Evolutionary conservation across 1,140 invertebrate genomes (phyloP).

Genomic region (Apis laboriosa): DNA sequence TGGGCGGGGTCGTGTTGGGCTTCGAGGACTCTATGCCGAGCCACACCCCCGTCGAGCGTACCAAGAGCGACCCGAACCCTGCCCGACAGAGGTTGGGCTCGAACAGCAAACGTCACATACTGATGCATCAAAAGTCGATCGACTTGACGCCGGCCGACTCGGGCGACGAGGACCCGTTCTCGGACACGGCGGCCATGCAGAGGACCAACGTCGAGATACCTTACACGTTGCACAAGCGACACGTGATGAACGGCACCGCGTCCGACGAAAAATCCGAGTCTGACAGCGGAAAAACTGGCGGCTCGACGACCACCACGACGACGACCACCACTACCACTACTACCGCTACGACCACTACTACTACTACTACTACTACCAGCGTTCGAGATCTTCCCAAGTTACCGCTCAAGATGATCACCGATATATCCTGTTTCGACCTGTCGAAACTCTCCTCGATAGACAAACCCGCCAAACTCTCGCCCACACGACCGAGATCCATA

Average conservation of each 20-base stretch:
- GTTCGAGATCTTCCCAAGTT: conserved; percentile 75
- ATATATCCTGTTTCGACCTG: conserved; percentile 80
- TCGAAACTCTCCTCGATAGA: conserved; percentile 72
- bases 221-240: conserved; percentile 90
- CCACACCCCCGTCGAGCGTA: conserved; percentile 89
- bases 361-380: too few species aligned
- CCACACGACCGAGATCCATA: conserved; percentile 73
- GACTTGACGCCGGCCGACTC: conserved; percentile 91
- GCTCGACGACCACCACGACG: too few species aligned
- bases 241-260: conserved; percentile 91
- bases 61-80: conserved; percentile 92
- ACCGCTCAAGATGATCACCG: conserved; percentile 78
- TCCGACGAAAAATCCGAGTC: conserved; percentile 81
- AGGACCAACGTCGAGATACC: conserved; percentile 87
- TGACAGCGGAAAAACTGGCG: conserved; percentile 69
- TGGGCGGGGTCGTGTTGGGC: conserved; percentile 78
- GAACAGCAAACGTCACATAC: conserved; percentile 86
- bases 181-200: conserved; percentile 76
- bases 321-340: too few species aligned
- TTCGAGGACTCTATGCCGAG: conserved; percentile 76
- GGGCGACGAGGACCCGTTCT: conserved; percentile 89
- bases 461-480: conserved; percentile 62
- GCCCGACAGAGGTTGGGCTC: conserved; percentile 86
- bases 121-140: conserved; percentile 94
- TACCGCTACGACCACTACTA: too few species aligned